Base-by-base conservation (phyloP, 2,797 vertebrate genomes). In the Alcedo atthis region DNA sequence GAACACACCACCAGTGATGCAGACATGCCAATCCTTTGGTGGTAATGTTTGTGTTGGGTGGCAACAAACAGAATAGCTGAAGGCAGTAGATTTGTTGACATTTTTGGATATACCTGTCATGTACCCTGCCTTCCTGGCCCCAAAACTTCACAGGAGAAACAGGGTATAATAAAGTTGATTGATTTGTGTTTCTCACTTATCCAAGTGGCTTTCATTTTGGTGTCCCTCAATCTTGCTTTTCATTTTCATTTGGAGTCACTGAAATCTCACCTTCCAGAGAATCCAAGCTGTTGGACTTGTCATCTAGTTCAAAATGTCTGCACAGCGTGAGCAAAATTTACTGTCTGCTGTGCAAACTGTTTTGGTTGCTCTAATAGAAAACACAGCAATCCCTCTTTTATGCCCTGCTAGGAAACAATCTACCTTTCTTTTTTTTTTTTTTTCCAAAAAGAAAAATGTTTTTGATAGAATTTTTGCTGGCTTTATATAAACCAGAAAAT, bases 271-370 rank as follows among this genome's bases (percentile, higher is more conserved):
- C 81, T 92, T 96, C 87, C 84, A 89, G 69, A 84, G 81, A 89
- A 92, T 78, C 92, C 83, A 85, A 94, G 87, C 89, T 94, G 87
- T 86, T 92, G 90, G 95, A 64, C 59, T 96, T 82, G 86, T 96
- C 92, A 94, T 89, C 74, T 93, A 93, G 95, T 97, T 97, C 96
- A 96, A 96, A 97, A 97, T 92, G 86, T 96, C 95, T 94, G 81
- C 96, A 89, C 89, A 91, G 94, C 81, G 93, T 43, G 96, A 89
- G 40, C 81, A 94, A 96, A 95, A 95, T 94, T 95, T 87, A 89
- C 93, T 83, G n/a, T 95, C 84, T 93, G 92, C 94, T 94, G 79
- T 93, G 80, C 96, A 95, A 96, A 94, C 87, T 94, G 90, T 89
- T 96, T 93, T 92, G 86, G 91, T 95, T 91, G 57, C 85, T 97